Percentiles rank a stretch among this genome's conserved stretches.
phyloP scores from a whole-genome alignment of 1,140 invertebrate species.

The Oscheius sp. region DNA sequence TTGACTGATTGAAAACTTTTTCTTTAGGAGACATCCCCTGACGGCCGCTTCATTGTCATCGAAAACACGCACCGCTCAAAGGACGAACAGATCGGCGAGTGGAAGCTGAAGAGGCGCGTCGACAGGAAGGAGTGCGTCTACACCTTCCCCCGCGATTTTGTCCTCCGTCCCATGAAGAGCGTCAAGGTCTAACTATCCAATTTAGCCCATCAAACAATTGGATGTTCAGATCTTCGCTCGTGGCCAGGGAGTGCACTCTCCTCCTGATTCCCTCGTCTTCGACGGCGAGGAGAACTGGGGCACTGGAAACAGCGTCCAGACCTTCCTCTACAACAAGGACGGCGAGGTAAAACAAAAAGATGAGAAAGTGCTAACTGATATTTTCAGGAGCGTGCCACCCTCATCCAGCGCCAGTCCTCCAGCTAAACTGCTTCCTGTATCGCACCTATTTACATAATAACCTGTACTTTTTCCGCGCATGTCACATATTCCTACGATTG shows the following conservation, averaged over 20 bases:
- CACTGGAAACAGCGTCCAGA: slow-evolving; percentile 57
- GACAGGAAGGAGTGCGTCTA: slow-evolving; percentile 59
- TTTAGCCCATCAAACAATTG: background rate
- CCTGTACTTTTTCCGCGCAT: background rate
- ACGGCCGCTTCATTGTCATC: slow-evolving; percentile 57
- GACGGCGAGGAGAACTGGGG: slow-evolving; percentile 60
- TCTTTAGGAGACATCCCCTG: slow-evolving; percentile 59
- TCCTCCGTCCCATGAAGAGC: slow-evolving; percentile 49
- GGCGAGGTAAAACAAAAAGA: slow-evolving; percentile 46
- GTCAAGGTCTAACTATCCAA: slow-evolving; percentile 47
- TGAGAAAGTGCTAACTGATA: background rate
- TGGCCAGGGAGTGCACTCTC: slow-evolving; percentile 56
- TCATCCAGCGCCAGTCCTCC: slow-evolving; percentile 52
- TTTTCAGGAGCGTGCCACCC: slow-evolving; percentile 53
- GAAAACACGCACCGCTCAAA: slow-evolving; percentile 60
- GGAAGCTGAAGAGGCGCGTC: slow-evolving; percentile 58
- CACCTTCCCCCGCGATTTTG: slow-evolving; percentile 55
- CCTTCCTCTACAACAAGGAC: slow-evolving; percentile 59
- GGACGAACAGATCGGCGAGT: slow-evolving; percentile 56
- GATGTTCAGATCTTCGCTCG: slow-evolving; percentile 51
- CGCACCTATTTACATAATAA: background rate
- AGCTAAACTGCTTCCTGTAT: slow-evolving; percentile 11
- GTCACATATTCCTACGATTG: no score
- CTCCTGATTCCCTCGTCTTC: slow-evolving; percentile 56
- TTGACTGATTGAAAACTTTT: background rate